phyloP scores from a whole-genome alignment of 2,888 invertebrate genomes.

The Stenichneumon culpator region DNA sequence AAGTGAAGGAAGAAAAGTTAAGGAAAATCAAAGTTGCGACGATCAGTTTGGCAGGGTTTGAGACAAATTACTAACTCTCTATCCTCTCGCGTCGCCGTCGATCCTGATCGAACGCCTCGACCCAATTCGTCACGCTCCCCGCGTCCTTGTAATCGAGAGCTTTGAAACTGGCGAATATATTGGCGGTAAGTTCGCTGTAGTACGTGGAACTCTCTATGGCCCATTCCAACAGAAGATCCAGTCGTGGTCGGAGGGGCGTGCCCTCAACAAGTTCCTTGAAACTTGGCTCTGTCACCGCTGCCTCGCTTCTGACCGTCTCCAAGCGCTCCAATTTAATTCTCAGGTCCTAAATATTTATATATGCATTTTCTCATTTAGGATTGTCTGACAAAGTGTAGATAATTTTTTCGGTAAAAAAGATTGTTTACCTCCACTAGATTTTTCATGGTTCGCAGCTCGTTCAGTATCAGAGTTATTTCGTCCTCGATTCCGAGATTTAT shows the following conservation, averaged over 20 bases:
- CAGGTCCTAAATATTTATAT: conserved; percentile 73
- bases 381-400: not conserved
- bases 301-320: conserved; percentile 74
- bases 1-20: conserved; percentile 55
- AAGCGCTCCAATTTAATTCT: conserved; percentile 75
- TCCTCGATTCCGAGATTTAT: conserved; percentile 78
- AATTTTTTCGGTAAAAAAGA: not conserved
- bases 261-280: conserved; percentile 77
- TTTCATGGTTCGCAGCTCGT: conserved; percentile 71
- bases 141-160: conserved; percentile 75
- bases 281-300: conserved; percentile 70
- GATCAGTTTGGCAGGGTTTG: not conserved
- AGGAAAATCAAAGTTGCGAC: not conserved
- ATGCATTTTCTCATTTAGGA: not conserved
- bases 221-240: conserved; percentile 79
- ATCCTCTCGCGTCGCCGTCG: conserved; percentile 68
- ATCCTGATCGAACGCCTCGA: conserved; percentile 72
- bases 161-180: conserved; percentile 69
- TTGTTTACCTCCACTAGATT: conserved; percentile 75
- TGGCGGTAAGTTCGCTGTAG: conserved; percentile 73
- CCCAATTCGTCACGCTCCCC: conserved; percentile 72
- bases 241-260: conserved; percentile 75
- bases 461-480: conserved; percentile 72
- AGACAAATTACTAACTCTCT: conserved; percentile 73
- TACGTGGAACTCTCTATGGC: conserved; percentile 74